A percentile compares a stretch with the other conserved stretches of the same genome.
Conservation (phyloP, 2,888 invertebrate species). For the Cephus spinipes region DNA sequence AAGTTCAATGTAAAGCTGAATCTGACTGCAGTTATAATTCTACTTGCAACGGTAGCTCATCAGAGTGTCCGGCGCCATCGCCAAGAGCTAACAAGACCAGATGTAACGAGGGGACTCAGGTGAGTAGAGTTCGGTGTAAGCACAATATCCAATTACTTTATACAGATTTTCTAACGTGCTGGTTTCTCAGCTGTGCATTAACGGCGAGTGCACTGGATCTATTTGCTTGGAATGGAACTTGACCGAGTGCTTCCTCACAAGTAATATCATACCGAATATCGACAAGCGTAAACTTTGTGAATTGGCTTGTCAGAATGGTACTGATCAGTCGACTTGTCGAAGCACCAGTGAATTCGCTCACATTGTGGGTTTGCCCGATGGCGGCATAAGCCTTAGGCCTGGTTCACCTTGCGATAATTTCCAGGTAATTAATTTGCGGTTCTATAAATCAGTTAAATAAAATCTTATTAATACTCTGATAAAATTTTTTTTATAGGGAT, state of each 20-base stretch:
- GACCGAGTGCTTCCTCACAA: slow-evolving; percentile 94
- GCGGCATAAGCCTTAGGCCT: slow-evolving; percentile 89
- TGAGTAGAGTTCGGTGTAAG: slow-evolving; percentile 52
- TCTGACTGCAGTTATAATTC: slow-evolving; percentile 92
- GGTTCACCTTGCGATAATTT: slow-evolving; percentile 99
- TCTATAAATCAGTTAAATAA: not conserved
- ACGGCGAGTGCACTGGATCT: slow-evolving; percentile 93
- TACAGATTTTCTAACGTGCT: not conserved
- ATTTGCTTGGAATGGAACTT: slow-evolving; percentile 96
- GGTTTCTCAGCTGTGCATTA: slow-evolving; percentile 78
- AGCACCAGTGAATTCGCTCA: slow-evolving; percentile 90
- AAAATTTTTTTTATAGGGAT: slow-evolving; percentile 75
- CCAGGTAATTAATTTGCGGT: slow-evolving; percentile 72
- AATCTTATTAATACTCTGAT: not conserved
- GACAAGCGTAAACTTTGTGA: slow-evolving; percentile 92
- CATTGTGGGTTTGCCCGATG: slow-evolving; percentile 78
- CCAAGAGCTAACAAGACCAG: slow-evolving; percentile 90
- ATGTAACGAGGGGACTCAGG: slow-evolving; percentile 91
- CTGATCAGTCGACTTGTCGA: slow-evolving; percentile 78
- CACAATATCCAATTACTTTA: not conserved
- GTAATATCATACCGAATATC: slow-evolving; percentile 78
- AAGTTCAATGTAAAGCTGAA: slow-evolving; percentile 83
- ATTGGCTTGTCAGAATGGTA: slow-evolving; percentile 94
- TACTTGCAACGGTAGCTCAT: slow-evolving; percentile 85
- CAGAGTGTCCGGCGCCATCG: slow-evolving; percentile 88